phyloP scores from a whole-genome alignment of 2,888 invertebrate genomes.

The Thysanoteuthis rhombus region DNA sequence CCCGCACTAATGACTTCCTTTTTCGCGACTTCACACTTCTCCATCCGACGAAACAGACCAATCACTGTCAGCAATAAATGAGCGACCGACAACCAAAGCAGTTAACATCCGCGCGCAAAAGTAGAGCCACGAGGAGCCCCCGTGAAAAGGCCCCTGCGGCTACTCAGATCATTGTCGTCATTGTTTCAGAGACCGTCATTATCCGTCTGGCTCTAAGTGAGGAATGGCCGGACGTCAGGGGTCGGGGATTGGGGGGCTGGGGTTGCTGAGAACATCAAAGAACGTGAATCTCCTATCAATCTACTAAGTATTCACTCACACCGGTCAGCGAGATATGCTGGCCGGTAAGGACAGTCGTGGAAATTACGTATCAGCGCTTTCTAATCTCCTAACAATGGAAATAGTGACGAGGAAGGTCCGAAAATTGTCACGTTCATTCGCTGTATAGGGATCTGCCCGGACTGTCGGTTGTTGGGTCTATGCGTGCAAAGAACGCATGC shows the following conservation, averaged over 20 bases:
- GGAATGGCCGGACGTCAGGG: neutral
- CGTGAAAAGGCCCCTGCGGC: neutral
- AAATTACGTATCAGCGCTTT: neutral
- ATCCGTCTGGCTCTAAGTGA: neutral
- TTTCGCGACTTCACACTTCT: neutral
- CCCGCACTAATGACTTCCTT: neutral
- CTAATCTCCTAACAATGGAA: neutral
- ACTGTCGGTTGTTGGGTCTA: too few relatives aligned
- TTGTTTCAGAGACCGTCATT: neutral
- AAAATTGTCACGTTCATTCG: neutral
- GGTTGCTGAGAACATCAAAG: neutral
- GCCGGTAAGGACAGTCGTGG: too few relatives aligned
- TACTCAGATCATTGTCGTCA: neutral
- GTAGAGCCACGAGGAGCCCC: neutral
- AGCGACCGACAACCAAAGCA: constrained; percentile 12
- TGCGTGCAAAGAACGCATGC: neutral
- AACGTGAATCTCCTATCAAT: neutral
- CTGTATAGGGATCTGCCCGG: too few relatives aligned
- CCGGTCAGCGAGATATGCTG: neutral
- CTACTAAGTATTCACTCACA: neutral
- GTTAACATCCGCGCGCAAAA: neutral
- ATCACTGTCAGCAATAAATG: neutral
- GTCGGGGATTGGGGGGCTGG: neutral
- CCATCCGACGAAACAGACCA: neutral
- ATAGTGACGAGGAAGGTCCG: neutral